Percentiles rank a stretch among this genome's conserved stretches.
phyloP scores from a whole-genome alignment of 2,797 vertebrate genomes.

The Eulemur mongoz region DNA sequence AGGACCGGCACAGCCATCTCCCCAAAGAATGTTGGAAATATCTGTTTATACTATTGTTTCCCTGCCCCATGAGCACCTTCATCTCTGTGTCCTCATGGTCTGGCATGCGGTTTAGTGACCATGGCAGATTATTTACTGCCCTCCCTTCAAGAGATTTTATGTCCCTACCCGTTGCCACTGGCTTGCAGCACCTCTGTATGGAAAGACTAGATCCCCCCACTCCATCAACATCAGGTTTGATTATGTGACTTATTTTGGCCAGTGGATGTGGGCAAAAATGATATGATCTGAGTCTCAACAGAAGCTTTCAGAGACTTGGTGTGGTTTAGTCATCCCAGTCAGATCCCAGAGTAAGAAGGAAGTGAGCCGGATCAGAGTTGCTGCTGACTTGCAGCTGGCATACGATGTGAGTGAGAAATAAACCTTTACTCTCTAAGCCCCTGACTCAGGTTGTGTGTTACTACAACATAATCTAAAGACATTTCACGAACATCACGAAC shows the following conservation, averaged over 20 bases:
- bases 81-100: not conserved
- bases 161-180: not conserved
- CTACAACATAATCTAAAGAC: slow-evolving; percentile 9
- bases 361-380: not conserved
- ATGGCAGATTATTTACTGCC: not conserved
- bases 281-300: not conserved
- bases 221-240: not conserved
- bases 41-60: slow-evolving; percentile 35
- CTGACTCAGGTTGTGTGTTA: not conserved
- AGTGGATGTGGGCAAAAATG: not conserved
- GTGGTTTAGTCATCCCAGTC: not conserved
- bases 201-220: not conserved
- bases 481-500: not conserved
- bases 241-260: not conserved
- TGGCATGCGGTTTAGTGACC: not conserved
- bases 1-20: not conserved
- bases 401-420: not conserved
- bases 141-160: not conserved
- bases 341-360: not conserved
- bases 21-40: not conserved
- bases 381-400: not conserved
- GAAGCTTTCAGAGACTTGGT: not conserved
- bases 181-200: not conserved
- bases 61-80: not conserved
- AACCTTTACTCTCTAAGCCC: not conserved